These are phyloP conservation scores for Drosophila parthenogenetica DNA, from an alignment of 2,888 invertebrate genomes.

Conservation along the genomic window DNA sequence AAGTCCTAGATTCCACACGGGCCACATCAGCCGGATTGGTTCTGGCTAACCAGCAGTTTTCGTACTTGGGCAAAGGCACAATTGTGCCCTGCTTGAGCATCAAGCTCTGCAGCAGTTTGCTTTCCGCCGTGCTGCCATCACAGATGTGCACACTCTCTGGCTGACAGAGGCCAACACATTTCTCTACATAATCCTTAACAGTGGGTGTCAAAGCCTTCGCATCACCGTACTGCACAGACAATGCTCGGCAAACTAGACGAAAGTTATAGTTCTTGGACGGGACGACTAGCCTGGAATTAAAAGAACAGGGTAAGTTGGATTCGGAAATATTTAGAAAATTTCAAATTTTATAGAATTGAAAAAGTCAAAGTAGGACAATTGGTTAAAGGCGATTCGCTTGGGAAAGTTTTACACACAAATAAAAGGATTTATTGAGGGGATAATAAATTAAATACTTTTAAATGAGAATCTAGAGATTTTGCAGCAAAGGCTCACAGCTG, in stretches of 20 bases:
- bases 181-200: constrained; percentile 90
- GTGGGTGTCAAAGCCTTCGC: constrained; percentile 85
- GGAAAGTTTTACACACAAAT: too few relatives aligned
- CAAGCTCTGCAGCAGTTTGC: constrained; percentile 89
- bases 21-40: constrained; percentile 99
- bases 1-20: constrained; percentile 97
- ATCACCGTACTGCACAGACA: constrained; percentile 84
- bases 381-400: too few relatives aligned
- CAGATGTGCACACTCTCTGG: constrained; percentile 96
- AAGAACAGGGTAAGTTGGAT: too few relatives aligned
- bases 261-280: constrained; percentile 57
- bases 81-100: constrained; percentile 93
- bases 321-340: too few relatives aligned
- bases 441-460: too few relatives aligned
- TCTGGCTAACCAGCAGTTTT: constrained; percentile 97
- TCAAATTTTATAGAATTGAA: too few relatives aligned
- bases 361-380: too few relatives aligned
- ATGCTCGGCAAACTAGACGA: constrained; percentile 64
- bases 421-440: too few relatives aligned
- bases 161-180: constrained; percentile 92
- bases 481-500: too few relatives aligned
- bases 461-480: too few relatives aligned
- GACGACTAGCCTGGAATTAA: constrained; percentile 32
- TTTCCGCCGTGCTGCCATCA: constrained; percentile 95
- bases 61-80: constrained; percentile 92